Evolutionary conservation across 2,797 vertebrate species (phyloP).

Genomic region (Craterocephalus amniculus): DNA sequence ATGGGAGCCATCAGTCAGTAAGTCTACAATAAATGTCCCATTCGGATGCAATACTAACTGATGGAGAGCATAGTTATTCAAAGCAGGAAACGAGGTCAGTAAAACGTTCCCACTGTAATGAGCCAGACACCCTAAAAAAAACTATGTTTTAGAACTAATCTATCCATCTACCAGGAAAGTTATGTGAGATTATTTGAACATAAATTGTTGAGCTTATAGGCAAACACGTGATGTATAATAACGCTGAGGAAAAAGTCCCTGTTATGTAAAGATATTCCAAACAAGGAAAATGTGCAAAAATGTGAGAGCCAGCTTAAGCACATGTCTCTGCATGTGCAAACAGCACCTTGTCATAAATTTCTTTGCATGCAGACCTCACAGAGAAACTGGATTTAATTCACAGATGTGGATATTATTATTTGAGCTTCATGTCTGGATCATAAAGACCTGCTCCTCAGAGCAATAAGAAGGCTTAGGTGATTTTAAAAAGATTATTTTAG

Average conservation of each 20-base stretch:
- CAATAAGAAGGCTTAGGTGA: neutral
- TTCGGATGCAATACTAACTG: slow-evolving; percentile 7
- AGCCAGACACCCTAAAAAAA: neutral
- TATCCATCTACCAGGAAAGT: too few relatives aligned
- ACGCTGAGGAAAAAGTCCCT: neutral
- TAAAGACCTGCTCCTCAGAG: too few relatives aligned
- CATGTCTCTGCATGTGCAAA: slow-evolving; percentile 17
- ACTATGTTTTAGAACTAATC: too few relatives aligned
- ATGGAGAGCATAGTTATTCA: neutral
- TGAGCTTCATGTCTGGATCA: neutral
- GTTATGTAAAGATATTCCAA: neutral
- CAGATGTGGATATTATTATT: neutral
- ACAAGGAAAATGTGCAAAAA: neutral
- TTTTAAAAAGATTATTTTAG: neutral
- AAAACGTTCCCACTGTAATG: neutral
- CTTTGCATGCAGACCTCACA: too few relatives aligned
- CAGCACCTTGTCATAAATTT: neutral
- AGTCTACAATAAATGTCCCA: slow-evolving; percentile 31
- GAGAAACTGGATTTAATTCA: neutral
- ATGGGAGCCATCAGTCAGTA: slow-evolving; percentile 17
- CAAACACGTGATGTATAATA: neutral
- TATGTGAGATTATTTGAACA: neutral
- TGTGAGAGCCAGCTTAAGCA: neutral
- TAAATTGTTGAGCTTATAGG: neutral
- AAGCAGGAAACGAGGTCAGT: slow-evolving; percentile 14